Evolutionary conservation across 1,140 invertebrate genomes (phyloP).

Genomic region (Heliconius himera): DNA sequence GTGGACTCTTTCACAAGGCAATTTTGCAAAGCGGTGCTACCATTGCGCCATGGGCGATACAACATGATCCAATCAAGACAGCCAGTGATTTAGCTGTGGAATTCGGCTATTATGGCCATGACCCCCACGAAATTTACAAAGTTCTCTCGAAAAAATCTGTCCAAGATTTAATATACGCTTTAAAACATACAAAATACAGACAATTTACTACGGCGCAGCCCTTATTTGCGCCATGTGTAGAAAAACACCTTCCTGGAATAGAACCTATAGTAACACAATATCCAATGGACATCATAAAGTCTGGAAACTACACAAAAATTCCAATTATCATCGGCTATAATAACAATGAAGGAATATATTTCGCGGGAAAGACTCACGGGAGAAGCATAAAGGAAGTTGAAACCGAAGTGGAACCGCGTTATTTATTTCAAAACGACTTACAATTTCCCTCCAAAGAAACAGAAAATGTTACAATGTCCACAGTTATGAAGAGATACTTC

Average conservation of each 20-base stretch:
- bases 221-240: conserved; percentile 70
- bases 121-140: conserved; percentile 66
- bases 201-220: conserved; percentile 59
- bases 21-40: conserved; percentile 88
- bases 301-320: conserved; percentile 70
- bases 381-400: conserved; percentile 49
- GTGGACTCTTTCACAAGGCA: conserved; percentile 67
- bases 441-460: conserved; percentile 57
- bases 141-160: conserved; percentile 58
- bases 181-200: conserved; percentile 53
- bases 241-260: conserved; percentile 60
- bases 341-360: conserved; percentile 73
- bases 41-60: conserved; percentile 83
- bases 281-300: conserved; percentile 62
- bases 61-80: conserved; percentile 66
- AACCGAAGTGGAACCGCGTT: conserved; percentile 42
- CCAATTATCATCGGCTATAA: conserved; percentile 76
- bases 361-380: conserved; percentile 62
- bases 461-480: conserved; percentile 53
- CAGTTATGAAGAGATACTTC: conserved; percentile 60
- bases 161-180: conserved; percentile 58
- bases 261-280: conserved; percentile 62
- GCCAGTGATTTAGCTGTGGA: conserved; percentile 66
- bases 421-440: conserved; percentile 57
- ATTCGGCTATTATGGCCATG: conserved; percentile 63